Evolutionary conservation across 2,888 invertebrate genomes (phyloP).

Genomic region (Meghimatium bilineatum): DNA sequence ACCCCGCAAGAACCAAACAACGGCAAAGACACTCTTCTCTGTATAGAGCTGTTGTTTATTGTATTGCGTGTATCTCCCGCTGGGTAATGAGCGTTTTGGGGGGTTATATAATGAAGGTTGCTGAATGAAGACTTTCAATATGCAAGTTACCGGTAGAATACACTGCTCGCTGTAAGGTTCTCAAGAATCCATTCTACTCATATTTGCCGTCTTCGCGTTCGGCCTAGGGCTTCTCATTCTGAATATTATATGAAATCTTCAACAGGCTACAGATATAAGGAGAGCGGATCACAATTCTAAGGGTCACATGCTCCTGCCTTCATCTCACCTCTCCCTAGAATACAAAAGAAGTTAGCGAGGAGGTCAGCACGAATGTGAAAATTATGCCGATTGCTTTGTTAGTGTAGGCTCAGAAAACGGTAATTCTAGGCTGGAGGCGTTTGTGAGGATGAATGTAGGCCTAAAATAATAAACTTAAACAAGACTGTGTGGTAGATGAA

Average conservation of each 20-base stretch:
- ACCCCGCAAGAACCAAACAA: background rate
- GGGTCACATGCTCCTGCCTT: background rate
- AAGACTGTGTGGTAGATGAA: background rate
- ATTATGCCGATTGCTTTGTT: constrained; percentile 12
- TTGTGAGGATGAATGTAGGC: background rate
- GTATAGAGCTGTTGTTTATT: background rate
- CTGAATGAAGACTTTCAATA: background rate
- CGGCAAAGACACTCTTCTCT: too few relatives aligned
- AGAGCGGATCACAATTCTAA: background rate
- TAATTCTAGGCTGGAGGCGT: background rate
- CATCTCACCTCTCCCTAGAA: background rate
- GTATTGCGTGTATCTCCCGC: background rate
- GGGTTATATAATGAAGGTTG: constrained; percentile 7
- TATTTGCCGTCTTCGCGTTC: background rate
- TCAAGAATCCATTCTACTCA: background rate
- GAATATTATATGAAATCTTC: background rate
- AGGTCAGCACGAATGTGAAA: background rate
- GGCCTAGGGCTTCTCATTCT: background rate
- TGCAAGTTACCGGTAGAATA: background rate
- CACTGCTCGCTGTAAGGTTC: background rate
- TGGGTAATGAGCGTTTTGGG: constrained; percentile 10
- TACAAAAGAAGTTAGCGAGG: background rate
- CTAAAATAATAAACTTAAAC: background rate
- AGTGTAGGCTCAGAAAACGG: background rate
- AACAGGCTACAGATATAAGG: background rate